Conservation (phyloP, 2,797 vertebrate genomes). For the Erpetoichthys calabaricus region DNA sequence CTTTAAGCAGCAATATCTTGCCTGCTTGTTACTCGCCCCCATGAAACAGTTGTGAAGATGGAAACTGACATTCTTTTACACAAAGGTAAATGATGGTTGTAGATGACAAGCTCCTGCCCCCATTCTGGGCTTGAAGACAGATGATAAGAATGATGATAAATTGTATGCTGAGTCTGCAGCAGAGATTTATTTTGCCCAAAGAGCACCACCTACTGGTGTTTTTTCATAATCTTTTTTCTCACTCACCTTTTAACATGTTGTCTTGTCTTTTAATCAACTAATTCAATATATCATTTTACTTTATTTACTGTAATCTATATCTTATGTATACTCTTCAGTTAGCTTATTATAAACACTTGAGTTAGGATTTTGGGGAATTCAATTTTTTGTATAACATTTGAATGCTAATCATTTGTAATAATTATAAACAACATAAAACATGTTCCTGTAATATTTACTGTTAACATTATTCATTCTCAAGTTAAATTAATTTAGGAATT, state of each 20-base stretch:
- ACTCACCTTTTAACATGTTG: slow-evolving; percentile 1
- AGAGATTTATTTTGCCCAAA: slow-evolving; percentile 43
- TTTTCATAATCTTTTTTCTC: slow-evolving; percentile 39
- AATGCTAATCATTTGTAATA: no score
- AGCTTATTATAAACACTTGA: no score
- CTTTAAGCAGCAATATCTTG: slow-evolving; percentile 5
- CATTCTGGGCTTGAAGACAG: slow-evolving; percentile 17
- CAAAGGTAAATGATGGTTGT: slow-evolving; percentile 48
- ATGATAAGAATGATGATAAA: slow-evolving; percentile 48
- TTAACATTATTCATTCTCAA: no score
- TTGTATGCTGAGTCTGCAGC: slow-evolving; percentile 28
- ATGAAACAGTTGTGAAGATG: slow-evolving; percentile 41
- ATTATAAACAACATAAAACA: no score
- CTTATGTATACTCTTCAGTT: no score
- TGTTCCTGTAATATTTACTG: no score
- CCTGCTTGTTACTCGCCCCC: slow-evolving; percentile 26
- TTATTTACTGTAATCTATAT: no score
- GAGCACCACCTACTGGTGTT: slow-evolving; percentile 68
- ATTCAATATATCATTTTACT: no score
- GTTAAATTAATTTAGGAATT: no score
- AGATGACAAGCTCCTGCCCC: slow-evolving; percentile 45
- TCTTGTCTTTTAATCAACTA: no score
- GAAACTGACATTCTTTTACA: slow-evolving; percentile 41
- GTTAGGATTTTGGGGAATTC: no score
- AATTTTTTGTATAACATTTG: no score